phyloP scores from a whole-genome alignment of 2,113 vertebrate genomes.

The Platanista minor region DNA sequence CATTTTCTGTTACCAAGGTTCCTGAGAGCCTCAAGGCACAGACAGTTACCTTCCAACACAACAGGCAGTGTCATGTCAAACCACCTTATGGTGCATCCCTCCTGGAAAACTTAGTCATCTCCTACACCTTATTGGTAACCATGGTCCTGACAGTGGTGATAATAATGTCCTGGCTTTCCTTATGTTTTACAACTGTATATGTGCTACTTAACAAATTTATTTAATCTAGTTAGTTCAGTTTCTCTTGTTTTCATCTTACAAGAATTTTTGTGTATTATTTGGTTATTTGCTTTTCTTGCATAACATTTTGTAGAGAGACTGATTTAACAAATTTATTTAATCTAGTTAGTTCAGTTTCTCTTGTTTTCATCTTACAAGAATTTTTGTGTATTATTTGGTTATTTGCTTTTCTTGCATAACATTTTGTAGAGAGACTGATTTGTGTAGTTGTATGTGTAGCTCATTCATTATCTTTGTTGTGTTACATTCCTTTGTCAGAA shows the following conservation, averaged over 20 bases:
- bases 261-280: background rate
- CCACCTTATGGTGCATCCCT: background rate
- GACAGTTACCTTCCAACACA: background rate
- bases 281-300: background rate
- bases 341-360: background rate
- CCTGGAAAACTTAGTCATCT: no score
- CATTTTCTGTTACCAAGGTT: background rate
- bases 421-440: background rate
- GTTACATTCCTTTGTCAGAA: background rate
- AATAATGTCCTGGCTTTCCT: background rate
- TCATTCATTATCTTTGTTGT: background rate
- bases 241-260: background rate
- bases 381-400: background rate
- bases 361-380: background rate
- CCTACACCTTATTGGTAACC: accelerated
- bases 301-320: background rate
- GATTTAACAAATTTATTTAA: background rate
- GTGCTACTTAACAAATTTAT: background rate
- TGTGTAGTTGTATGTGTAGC: background rate
- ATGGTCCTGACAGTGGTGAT: background rate
- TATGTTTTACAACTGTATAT: background rate
- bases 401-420: background rate
- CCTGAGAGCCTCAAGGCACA: accelerated
- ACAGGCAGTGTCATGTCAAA: background rate
- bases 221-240: background rate